phyloP scores from a whole-genome alignment of 1,140 invertebrate genomes.

The Palaemon carinicauda region DNA sequence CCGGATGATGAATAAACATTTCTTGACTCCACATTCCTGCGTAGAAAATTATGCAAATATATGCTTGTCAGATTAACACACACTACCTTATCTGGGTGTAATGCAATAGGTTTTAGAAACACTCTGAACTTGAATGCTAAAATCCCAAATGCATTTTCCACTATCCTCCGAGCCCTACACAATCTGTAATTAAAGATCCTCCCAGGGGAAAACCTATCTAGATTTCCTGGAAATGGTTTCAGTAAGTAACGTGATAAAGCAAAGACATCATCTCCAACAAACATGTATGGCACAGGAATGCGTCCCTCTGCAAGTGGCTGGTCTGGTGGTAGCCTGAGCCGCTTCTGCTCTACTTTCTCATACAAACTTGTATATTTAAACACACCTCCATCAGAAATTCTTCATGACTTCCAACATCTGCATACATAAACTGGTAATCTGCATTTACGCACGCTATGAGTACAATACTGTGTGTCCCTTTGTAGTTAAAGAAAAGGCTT shows the following conservation, averaged over 20 bases:
- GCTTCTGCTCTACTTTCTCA: constrained; percentile 12
- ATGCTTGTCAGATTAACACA: background rate
- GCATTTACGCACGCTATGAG: background rate
- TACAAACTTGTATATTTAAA: constrained; percentile 9
- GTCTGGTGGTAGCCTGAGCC: background rate
- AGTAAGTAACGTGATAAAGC: constrained; percentile 8
- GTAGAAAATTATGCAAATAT: constrained; percentile 16
- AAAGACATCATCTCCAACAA: constrained; percentile 40
- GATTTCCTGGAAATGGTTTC: constrained; percentile 24
- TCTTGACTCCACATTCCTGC: background rate
- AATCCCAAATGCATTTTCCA: constrained; percentile 11
- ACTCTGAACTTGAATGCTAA: background rate
- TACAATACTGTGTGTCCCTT: constrained; percentile 19
- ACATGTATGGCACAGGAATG: background rate
- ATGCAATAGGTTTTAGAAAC: constrained; percentile 6
- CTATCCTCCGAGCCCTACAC: background rate
- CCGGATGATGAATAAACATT: background rate
- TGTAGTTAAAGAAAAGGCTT: constrained; percentile 15
- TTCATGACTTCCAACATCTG: constrained; percentile 20
- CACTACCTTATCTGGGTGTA: background rate
- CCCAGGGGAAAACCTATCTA: background rate
- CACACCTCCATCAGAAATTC: constrained; percentile 21
- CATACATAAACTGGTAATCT: constrained; percentile 17
- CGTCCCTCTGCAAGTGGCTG: background rate
- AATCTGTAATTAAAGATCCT: background rate